Evolutionary conservation across 2,888 invertebrate species (phyloP).

Genomic region (Baccha elongata): DNA sequence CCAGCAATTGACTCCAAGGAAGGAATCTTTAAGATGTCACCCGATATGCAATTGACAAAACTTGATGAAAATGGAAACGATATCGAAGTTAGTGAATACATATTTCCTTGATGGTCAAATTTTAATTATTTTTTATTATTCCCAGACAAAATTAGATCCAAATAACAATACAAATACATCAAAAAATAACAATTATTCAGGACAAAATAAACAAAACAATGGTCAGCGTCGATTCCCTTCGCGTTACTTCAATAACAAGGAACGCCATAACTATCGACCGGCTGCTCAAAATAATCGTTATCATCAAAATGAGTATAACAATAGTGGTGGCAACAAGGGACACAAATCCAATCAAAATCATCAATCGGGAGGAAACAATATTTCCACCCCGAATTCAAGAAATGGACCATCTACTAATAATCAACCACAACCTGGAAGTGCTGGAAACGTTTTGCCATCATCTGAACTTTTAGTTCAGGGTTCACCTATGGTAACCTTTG

Average conservation of each 20-base stretch:
- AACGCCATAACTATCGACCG: slow-evolving; percentile 73
- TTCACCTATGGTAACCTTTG: slow-evolving; percentile 70
- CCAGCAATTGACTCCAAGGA: slow-evolving; percentile 60
- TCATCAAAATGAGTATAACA: slow-evolving; percentile 65
- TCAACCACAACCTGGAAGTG: slow-evolving; percentile 39
- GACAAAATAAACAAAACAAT: slow-evolving; percentile 50
- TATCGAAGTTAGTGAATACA: slow-evolving; percentile 7
- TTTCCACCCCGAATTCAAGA: slow-evolving; percentile 49
- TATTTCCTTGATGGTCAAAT: background rate
- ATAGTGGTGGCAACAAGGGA: slow-evolving; percentile 2
- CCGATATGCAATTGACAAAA: slow-evolving; percentile 65
- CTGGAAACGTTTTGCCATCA: slow-evolving; percentile 29
- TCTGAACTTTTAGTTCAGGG: slow-evolving; percentile 72
- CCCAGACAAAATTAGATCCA: slow-evolving; percentile 72
- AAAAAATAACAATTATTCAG: slow-evolving; percentile 33
- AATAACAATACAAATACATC: slow-evolving; percentile 67
- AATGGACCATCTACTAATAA: slow-evolving; percentile 26
- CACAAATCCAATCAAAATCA: slow-evolving; percentile 43
- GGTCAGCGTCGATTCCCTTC: slow-evolving; percentile 75
- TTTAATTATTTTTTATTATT: background rate
- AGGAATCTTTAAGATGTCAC: slow-evolving; percentile 55
- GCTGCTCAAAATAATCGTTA: slow-evolving; percentile 56
- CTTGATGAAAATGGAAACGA: slow-evolving; percentile 75
- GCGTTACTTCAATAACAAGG: slow-evolving; percentile 77
- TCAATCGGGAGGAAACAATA: slow-evolving; percentile 3